Evolutionary conservation across 2,797 vertebrate species (phyloP).

Genomic region (Pelobates cultripes): DNA sequence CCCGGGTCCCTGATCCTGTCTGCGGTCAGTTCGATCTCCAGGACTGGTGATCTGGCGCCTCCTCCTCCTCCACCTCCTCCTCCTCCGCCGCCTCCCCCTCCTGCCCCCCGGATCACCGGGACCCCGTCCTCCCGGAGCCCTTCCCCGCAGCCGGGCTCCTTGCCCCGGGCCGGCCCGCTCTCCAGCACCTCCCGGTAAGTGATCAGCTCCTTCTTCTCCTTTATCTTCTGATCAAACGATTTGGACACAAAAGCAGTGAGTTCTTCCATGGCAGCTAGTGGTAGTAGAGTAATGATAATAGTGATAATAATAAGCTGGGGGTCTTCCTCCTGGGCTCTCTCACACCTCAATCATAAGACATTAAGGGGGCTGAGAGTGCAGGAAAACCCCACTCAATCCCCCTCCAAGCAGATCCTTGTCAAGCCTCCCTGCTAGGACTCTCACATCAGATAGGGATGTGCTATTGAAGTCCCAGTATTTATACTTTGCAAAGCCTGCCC

Average conservation of each 20-base stretch:
- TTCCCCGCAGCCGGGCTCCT: constrained; percentile 81
- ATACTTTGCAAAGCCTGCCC: constrained; percentile 96
- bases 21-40: constrained; percentile 87
- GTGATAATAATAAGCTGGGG: constrained; percentile 48
- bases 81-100: constrained; percentile 60
- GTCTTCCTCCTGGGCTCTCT: constrained; percentile 62
- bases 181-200: constrained; percentile 96
- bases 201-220: constrained; percentile 97
- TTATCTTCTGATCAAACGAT: constrained; percentile 98
- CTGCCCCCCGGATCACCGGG: constrained; percentile 73
- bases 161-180: constrained; percentile 83
- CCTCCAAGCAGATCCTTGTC: constrained; percentile 76
- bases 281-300: constrained; percentile 34
- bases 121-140: constrained; percentile 82
- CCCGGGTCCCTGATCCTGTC: constrained; percentile 86
- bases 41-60: constrained; percentile 82
- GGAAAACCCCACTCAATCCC: constrained; percentile 52
- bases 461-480: constrained; percentile 98
- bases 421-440: constrained; percentile 83
- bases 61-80: constrained; percentile 64
- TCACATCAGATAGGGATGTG: constrained; percentile 86
- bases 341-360: constrained; percentile 79
- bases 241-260: constrained; percentile 97
- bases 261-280: constrained; percentile 88
- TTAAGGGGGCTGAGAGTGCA: constrained; percentile 76